Evolutionary conservation across 2,888 invertebrate genomes (phyloP), one percentile per base, ranked within the genome.

Genomic region (Apamea crenata): DNA sequence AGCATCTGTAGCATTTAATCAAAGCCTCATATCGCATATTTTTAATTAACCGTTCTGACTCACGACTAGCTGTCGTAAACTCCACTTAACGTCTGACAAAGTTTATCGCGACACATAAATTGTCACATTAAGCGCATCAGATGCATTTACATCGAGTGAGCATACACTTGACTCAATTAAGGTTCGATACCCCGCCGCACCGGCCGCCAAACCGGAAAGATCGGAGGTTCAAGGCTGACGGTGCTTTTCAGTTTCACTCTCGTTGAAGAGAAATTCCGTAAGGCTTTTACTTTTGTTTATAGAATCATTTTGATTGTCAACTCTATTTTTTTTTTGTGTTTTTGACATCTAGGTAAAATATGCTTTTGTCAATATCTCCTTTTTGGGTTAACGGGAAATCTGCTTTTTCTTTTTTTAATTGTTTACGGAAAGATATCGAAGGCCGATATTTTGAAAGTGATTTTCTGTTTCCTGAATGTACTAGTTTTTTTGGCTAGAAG

Each of bases 161-260:
- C 88, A 90, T 85, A 88, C 89, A 90, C 91, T 91, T 91, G 91
- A 91, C 90, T 90, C 86, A 82, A 83, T 88, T 90, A 83, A 80
- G 83, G 91, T 91, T 90, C 91, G 89, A 84, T 84, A 82, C 85
- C 65, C 89, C 76, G 83, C 77, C 77, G 81, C 84, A 72, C 83
- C 80, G 87, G 83, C 87, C 82, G 76, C 75, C 81, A 85, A 88
- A 89, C 90, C 90, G 89, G 90, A 90, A 90, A 90, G 88, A 90
- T 87, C 79, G 77, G 65, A 83, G 77, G 87, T 88, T 90, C 90
- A 90, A 90, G 90, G 90, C 75, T 83, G 47, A 18, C 47, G 79
- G 79, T 78, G 81, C 80, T 68, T 88, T 87, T 79, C 72, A 74
- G 74, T 85, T 89, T 89, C 89, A 85, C 88, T 90, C 77, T 89